Percentiles rank a stretch among this genome's conserved stretches.
Conservation (phyloP, 2,797 vertebrate species). For the Acanthiza pusilla region DNA sequence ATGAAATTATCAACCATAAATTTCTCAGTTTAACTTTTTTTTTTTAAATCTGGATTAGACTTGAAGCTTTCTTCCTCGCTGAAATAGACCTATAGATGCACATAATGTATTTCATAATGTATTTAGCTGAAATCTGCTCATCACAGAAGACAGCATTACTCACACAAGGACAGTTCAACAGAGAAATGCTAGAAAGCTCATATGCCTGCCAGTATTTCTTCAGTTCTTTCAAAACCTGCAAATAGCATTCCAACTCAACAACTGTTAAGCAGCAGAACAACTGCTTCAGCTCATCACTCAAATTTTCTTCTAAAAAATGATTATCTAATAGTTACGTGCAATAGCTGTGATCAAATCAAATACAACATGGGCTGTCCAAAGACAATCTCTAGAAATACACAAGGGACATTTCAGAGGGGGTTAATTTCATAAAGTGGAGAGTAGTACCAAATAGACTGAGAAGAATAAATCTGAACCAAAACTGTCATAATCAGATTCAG, state of each 20-base stretch:
- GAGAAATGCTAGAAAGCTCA: neutral
- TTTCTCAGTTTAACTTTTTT: neutral
- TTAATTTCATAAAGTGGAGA: neutral
- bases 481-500: neutral
- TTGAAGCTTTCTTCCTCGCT: neutral
- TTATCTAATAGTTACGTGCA: neutral
- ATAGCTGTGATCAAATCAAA: neutral
- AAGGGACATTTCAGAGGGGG: rapidly evolving
- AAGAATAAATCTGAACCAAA: neutral
- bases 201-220: neutral
- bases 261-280: neutral
- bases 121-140: neutral
- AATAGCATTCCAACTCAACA: neutral
- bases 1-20: neutral
- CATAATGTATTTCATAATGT: neutral
- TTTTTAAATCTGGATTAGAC: neutral
- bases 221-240: neutral
- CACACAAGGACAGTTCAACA: neutral
- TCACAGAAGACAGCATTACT: neutral
- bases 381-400: neutral
- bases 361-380: neutral
- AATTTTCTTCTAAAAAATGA: neutral
- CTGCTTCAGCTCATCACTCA: neutral
- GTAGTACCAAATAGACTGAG: neutral
- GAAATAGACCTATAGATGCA: neutral